These are phyloP conservation scores for Listronotus oregonensis DNA, from an alignment of 1,140 invertebrate species.

Conservation along the genomic window DNA sequence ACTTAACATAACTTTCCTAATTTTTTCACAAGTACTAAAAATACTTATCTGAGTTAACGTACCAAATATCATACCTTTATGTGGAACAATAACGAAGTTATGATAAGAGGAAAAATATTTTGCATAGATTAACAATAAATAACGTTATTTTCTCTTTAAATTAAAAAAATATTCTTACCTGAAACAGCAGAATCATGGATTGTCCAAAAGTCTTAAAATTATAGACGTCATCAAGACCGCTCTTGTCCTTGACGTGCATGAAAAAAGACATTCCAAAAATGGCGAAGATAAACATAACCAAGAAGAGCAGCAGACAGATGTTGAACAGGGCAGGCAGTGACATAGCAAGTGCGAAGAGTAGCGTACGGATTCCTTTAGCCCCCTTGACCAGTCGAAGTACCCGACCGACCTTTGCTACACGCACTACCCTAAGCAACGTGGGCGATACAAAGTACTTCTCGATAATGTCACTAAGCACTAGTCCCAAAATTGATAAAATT, in stretches of 20 bases:
- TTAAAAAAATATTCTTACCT: constrained; percentile 67
- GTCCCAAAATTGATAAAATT: constrained; percentile 95
- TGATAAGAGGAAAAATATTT: too few species aligned
- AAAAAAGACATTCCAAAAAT: constrained; percentile 99
- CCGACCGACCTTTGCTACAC: constrained; percentile 96
- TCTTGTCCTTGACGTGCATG: constrained; percentile 94
- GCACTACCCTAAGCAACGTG: constrained; percentile 93
- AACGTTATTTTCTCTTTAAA: too few species aligned
- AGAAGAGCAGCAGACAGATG: constrained; percentile 95
- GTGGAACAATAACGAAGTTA: too few species aligned
- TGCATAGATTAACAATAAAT: too few species aligned
- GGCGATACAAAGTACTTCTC: constrained; percentile 98
- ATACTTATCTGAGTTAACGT: too few species aligned
- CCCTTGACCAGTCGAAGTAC: constrained; percentile 96
- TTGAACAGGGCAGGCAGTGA: constrained; percentile 97
- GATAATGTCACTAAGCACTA: constrained; percentile 94
- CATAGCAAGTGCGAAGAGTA: constrained; percentile 97
- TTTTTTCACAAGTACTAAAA: too few species aligned
- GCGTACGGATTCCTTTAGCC: constrained; percentile 94
- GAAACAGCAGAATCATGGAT: constrained; percentile 97
- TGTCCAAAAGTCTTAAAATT: constrained; percentile 99
- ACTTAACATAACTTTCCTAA: too few species aligned
- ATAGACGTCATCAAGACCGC: constrained; percentile 94
- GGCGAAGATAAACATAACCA: constrained; percentile 99
- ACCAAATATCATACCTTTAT: too few species aligned